phyloP scores from a whole-genome alignment of 2,113 vertebrate species.

The human region DNA sequence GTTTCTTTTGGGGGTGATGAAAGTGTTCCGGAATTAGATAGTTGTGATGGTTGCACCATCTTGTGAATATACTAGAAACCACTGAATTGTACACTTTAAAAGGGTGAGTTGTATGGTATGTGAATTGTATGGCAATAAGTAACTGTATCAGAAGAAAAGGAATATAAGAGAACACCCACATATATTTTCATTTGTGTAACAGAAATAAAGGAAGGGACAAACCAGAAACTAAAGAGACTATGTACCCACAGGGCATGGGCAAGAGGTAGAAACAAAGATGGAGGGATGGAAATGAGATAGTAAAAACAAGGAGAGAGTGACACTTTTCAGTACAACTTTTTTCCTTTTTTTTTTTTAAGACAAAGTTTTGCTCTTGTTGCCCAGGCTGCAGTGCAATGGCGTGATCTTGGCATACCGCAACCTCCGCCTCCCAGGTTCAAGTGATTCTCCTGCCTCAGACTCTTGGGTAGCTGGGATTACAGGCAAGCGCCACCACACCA shows the following conservation, averaged over 20 bases:
- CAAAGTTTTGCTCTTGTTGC: no score
- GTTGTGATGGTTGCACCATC: not conserved
- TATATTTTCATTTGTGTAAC: constrained; percentile 4
- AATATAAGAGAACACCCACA: not conserved
- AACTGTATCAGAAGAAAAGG: not conserved
- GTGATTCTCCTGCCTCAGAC: no score
- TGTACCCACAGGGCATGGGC: not conserved
- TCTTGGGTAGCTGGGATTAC: no score
- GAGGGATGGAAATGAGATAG: not conserved
- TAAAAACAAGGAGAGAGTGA: not conserved
- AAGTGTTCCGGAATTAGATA: constrained; percentile 34
- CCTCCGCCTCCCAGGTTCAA: no score
- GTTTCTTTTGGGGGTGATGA: not conserved
- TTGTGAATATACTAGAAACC: constrained; percentile 29
- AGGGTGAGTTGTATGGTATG: not conserved
- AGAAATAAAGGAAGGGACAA: not conserved
- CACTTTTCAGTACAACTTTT: not conserved
- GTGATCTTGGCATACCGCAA: no score
- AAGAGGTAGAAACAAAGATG: not conserved
- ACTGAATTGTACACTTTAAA: not conserved
- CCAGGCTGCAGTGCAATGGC: no score
- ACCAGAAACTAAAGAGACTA: not conserved
- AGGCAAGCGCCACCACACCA: no score
- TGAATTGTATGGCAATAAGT: not conserved
- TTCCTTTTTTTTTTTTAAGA: no score